Evolutionary conservation across 2,888 invertebrate species (phyloP), one percentile per base, ranked within the genome.

Genomic region (Dynastes grantii): DNA sequence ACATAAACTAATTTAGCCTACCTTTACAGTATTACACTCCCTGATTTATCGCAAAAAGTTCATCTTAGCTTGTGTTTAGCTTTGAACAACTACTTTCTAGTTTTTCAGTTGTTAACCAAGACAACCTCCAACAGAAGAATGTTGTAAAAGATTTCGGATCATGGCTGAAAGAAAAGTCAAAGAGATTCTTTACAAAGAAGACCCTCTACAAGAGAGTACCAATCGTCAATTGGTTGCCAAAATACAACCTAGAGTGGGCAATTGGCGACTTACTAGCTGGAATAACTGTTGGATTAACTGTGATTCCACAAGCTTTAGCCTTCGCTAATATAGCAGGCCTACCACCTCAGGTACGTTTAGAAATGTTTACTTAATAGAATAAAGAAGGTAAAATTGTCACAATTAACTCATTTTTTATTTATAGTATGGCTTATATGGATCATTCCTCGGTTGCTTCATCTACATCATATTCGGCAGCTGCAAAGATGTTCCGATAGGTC

Each of bases 391-490:
- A n/a, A 37, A 55, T 49, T 11, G 63, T 2, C 49, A 4, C 1
- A 13, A 55, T 67, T 67, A 1, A 45, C 2, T 45, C 6, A 45
- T 45, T 45, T 45, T 9, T 32, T 2, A 16, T 79, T 85, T 88
- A 9, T 91, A 97, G 94, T 95, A 96, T 89, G 98, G 98, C 58
- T 90, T 98, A 75, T 98, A 98, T 89, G 95, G 97, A 75, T 96
- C 97, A n/a, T 98, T 98, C 89, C 89, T 97, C 85, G 97, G 97
- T 65, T 95, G 95, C 87, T 95, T 98, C 89, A 91, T 97, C 80
- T 98, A 98, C 90, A 95, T 96, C 84, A 89, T 98, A 83, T 92
- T 98, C 84, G 98, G 98, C 67, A 97, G 96, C 81, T 96, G 97
- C 87, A 96, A 97, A 87, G 97, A 97, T 87, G 95, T 97, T 80